Conservation (phyloP, 2,113 vertebrate species). For the Gavialis gangeticus region DNA sequence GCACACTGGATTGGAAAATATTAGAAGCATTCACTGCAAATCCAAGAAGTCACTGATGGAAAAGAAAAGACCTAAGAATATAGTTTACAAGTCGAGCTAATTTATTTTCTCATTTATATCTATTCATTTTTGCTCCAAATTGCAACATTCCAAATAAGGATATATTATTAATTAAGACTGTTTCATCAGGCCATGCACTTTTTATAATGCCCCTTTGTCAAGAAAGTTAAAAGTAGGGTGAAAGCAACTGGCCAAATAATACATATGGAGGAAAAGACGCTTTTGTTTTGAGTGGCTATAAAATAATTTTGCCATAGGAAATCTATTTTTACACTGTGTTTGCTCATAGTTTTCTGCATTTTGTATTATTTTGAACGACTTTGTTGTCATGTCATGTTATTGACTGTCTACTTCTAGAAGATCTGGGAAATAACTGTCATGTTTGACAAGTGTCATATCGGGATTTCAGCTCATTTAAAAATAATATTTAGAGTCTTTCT, state of each 20-base stretch:
- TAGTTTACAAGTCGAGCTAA: constrained; percentile 30
- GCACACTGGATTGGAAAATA: constrained; percentile 45
- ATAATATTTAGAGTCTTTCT: neutral
- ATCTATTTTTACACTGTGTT: neutral
- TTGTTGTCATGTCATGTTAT: neutral
- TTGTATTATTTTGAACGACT: neutral
- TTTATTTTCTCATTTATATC: constrained; percentile 52
- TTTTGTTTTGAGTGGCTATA: neutral
- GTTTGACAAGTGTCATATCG: neutral
- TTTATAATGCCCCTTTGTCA: neutral
- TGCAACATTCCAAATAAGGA: constrained; percentile 39
- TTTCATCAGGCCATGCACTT: neutral
- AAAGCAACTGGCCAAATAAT: neutral
- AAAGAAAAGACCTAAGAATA: constrained; percentile 48
- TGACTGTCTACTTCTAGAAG: neutral
- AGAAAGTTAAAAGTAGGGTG: neutral
- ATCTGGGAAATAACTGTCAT: neutral
- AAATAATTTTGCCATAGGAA: neutral
- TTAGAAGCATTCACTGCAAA: constrained; percentile 41
- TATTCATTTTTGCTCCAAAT: neutral
- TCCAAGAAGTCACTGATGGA: constrained; percentile 44
- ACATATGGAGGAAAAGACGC: neutral
- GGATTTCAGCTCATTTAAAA: neutral
- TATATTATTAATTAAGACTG: constrained; percentile 4
- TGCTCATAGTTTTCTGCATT: neutral